These are phyloP conservation scores for Dryas iulia DNA, from an alignment of 1,140 invertebrate species.

Conservation along the genomic window DNA sequence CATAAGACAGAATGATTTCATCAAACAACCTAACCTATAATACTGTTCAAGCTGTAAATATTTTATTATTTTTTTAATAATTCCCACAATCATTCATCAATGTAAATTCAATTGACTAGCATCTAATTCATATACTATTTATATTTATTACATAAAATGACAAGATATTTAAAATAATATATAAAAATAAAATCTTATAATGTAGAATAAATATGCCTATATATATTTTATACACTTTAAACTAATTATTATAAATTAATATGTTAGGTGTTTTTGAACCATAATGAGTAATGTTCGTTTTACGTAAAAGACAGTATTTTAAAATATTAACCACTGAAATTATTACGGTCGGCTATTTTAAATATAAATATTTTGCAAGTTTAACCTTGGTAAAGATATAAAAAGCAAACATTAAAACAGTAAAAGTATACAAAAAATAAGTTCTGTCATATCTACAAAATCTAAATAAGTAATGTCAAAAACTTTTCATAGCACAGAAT, in stretches of 20 bases:
- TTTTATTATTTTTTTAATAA: conserved; percentile 55
- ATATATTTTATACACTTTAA: not conserved
- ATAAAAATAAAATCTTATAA: conserved; percentile 7
- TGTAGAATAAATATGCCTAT: not conserved
- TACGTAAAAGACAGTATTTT: not conserved
- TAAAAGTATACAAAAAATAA: not conserved
- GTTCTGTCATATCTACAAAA: not conserved
- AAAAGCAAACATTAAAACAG: not conserved
- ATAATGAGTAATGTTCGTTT: not conserved
- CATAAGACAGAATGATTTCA: conserved; percentile 63
- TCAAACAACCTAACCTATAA: conserved; percentile 75
- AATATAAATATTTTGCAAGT: not conserved
- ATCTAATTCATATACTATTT: conserved; percentile 55
- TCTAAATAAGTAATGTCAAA: not conserved
- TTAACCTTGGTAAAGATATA: not conserved
- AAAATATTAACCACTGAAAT: not conserved
- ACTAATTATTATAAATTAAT: conserved; percentile 5
- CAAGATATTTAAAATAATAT: conserved; percentile 26
- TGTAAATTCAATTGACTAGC: conserved; percentile 76
- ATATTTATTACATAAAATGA: conserved; percentile 35
- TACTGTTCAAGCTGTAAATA: conserved; percentile 68
- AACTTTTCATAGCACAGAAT: not conserved
- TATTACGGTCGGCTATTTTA: not conserved
- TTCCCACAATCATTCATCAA: conserved; percentile 54
- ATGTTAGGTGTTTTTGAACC: not conserved